Evolutionary conservation across 2,797 vertebrate genomes (phyloP).

Genomic region (Coluber constrictor): DNA sequence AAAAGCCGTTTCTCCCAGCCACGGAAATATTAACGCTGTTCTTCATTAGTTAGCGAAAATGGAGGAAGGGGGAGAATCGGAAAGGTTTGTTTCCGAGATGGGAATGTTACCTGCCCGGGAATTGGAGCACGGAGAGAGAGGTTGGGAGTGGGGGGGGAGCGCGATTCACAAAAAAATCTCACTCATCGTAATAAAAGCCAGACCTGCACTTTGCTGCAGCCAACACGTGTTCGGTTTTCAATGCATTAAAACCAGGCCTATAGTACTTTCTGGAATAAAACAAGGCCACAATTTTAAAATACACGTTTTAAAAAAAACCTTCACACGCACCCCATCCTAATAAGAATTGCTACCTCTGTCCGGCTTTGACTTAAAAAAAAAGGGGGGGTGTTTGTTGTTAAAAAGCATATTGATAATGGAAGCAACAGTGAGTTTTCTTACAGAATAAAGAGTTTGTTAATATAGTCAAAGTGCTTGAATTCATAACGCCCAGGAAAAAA

Average conservation of each 20-base stretch:
- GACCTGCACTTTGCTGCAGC: background rate
- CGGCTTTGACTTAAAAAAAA: background rate
- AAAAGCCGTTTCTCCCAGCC: background rate
- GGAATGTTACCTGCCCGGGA: background rate
- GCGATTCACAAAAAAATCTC: background rate
- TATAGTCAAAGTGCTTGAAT: background rate
- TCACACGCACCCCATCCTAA: background rate
- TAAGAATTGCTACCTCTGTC: background rate
- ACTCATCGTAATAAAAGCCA: background rate
- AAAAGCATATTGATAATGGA: background rate
- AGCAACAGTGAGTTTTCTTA: background rate
- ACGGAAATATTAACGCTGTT: background rate
- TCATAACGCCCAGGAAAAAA: background rate
- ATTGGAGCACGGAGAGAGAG: background rate
- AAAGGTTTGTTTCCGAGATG: too few relatives aligned
- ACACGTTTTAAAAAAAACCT: background rate
- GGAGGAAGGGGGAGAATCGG: background rate
- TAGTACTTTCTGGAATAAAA: background rate
- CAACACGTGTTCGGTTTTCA: background rate
- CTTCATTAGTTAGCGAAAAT: background rate
- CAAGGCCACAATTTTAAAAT: background rate
- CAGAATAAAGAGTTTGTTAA: background rate
- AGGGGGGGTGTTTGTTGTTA: background rate
- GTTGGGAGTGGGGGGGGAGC: accelerated
- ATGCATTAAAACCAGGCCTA: background rate